Evolutionary conservation across 2,113 vertebrate species (phyloP), one percentile per base, ranked within the genome.

Genomic region (Cynoglossus semilaevis): DNA sequence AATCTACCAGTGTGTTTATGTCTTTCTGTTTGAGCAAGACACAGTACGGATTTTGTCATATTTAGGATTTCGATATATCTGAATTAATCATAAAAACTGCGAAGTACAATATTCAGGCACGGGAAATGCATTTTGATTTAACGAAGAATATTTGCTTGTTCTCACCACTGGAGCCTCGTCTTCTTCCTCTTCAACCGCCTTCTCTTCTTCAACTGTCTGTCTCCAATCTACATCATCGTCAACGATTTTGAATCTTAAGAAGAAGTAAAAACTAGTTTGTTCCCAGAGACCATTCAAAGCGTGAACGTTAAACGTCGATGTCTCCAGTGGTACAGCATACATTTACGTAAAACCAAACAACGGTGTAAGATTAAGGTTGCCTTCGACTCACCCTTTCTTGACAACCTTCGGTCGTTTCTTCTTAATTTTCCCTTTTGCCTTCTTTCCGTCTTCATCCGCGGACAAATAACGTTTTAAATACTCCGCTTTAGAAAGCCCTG

Each of bases 191-290:
- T 82, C 80, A 4, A 52, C 70, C 2, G 80, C 80, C 0, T 79
- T 71, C 37, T 85, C 83, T 8, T 79, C 72, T 11, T 58, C 15
- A 1, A 88, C 80, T n/a, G 91, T 87, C 60, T 92, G 91, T 29
- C 67, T 91, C 96, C 95, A 98, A 71, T 94, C 91, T 37, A 95
- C 87, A 15, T 97, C 95, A 71, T 98, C 95, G 44, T 98, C 96
- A 45, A 98, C 96, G 63, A 98, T 98, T 36, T 93, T 93, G 82
- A 98, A 94, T 68, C 96, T 98, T 56, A 1, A 77, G 12, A 10
- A 15, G 43, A 36, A 29, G 3, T 12, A 65, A n/a, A 41, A 12
- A 1, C 16, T 1, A 46, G 40, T 37, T 41, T 51, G 8, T 41
- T 40, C 10, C 11, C 38, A 40, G 22, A 29, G 22, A 29, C 38